Conservation (phyloP, 1,140 invertebrate species). For the Andricus grossulariae region DNA sequence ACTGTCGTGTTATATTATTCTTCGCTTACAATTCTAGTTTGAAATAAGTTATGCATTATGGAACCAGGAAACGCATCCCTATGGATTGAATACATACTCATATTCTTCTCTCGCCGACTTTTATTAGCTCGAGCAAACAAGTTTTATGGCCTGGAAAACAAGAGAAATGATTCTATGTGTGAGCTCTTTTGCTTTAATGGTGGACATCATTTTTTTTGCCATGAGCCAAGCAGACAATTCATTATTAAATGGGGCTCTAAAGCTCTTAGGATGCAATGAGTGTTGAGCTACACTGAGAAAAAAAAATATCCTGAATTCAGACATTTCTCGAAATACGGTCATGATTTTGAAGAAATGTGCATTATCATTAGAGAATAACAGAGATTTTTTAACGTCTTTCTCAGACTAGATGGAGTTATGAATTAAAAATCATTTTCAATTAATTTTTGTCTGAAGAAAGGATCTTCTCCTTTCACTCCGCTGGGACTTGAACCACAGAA, state of each 20-base stretch:
- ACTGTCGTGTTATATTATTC: not conserved
- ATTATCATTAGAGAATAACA: too few relatives aligned
- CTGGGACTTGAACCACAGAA: too few relatives aligned
- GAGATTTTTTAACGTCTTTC: too few relatives aligned
- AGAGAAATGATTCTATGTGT: not conserved
- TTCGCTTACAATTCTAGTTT: not conserved
- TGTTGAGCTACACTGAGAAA: too few relatives aligned
- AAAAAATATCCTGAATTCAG: too few relatives aligned
- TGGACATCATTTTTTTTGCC: not conserved
- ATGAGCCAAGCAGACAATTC: not conserved
- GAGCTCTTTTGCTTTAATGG: slow-evolving; percentile 17
- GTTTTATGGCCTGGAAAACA: not conserved
- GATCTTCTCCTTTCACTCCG: too few relatives aligned
- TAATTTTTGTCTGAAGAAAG: too few relatives aligned
- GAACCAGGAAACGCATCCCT: slow-evolving; percentile 8
- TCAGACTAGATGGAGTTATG: too few relatives aligned
- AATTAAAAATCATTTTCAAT: too few relatives aligned
- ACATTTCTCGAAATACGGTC: too few relatives aligned
- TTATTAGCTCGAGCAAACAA: slow-evolving; percentile 16
- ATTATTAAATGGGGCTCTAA: not conserved
- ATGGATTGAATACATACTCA: not conserved
- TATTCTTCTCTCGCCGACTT: not conserved
- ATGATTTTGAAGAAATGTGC: too few relatives aligned
- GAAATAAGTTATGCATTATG: not conserved
- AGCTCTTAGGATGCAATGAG: too few relatives aligned